Percentiles rank a stretch among this genome's conserved stretches.
phyloP scores from a whole-genome alignment of 2,888 invertebrate species.

The Cheilosia impressa region DNA sequence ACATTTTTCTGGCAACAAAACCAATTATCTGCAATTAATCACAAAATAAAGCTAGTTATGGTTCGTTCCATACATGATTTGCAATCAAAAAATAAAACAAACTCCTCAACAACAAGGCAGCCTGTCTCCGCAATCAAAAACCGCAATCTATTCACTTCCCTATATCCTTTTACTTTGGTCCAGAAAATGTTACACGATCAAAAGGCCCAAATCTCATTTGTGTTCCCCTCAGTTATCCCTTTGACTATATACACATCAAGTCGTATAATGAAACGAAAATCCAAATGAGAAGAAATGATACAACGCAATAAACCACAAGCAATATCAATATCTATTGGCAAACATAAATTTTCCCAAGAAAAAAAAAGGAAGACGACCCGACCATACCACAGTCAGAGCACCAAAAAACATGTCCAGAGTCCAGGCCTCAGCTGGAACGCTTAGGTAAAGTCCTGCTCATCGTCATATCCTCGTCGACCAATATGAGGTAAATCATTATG shows the following conservation, averaged over 20 bases:
- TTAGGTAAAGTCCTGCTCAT: constrained; percentile 54
- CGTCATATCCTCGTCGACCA: constrained; percentile 40
- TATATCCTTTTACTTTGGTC: constrained; percentile 29
- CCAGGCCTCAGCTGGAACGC: constrained; percentile 1
- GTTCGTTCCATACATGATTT: too few relatives aligned
- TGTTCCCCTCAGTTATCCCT: constrained; percentile 26
- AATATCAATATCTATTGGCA: constrained; percentile 74
- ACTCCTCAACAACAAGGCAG: too few relatives aligned
- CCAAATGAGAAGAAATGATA: constrained; percentile 73
- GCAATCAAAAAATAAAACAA: too few relatives aligned
- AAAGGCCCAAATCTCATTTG: constrained; percentile 55
- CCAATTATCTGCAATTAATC: too few relatives aligned
- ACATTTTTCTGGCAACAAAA: too few relatives aligned
- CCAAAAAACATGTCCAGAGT: constrained; percentile 22
- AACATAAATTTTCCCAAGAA: constrained; percentile 68
- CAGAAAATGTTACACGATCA: not conserved
- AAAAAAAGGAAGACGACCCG: constrained; percentile 32
- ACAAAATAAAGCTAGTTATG: too few relatives aligned
- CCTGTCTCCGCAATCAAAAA: constrained; percentile 50
- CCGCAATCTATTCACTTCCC: constrained; percentile 62
- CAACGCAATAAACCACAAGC: constrained; percentile 73
- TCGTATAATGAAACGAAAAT: constrained; percentile 45
- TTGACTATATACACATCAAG: constrained; percentile 7
- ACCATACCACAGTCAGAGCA: constrained; percentile 5
- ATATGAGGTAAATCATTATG: constrained; percentile 73